Conservation (phyloP, 37 sponge, comb jelly and placozoan genomes). For the Eunapius fragilis region DNA sequence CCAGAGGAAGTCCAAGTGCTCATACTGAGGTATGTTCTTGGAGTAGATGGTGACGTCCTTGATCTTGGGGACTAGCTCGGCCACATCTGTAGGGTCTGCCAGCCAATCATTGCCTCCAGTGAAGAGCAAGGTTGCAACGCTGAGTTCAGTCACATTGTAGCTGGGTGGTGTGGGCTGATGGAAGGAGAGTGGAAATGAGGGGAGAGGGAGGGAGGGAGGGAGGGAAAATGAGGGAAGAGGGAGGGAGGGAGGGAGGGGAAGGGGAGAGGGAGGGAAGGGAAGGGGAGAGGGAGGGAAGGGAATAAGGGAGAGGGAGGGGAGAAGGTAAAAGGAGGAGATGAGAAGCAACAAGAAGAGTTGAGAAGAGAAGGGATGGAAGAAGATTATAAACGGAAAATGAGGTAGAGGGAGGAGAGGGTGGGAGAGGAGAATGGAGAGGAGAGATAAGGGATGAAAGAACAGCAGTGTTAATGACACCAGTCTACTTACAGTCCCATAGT, state of each 20-base stretch:
- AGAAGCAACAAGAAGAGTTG: neutral
- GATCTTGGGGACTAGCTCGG: slow-evolving; percentile 30
- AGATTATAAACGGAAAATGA: no score
- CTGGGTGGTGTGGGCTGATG: neutral
- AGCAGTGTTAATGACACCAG: neutral
- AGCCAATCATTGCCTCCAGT: slow-evolving; percentile 63
- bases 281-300: no score
- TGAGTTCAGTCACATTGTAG: neutral
- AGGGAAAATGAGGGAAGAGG: neutral
- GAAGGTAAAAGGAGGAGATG: neutral
- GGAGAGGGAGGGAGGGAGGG: no score
- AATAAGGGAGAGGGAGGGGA: neutral
- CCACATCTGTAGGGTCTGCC: slow-evolving; percentile 82
- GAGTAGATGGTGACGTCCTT: slow-evolving; percentile 24
- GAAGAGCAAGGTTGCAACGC: neutral
- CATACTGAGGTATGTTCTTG: slow-evolving; percentile 56
- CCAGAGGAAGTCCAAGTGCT: slow-evolving; percentile 96
- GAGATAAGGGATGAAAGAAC: neutral
- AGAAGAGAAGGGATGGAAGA: neutral
- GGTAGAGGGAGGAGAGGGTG: slow-evolving; percentile 2
- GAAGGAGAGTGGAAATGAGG: neutral
- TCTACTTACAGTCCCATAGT: slow-evolving; percentile 54
- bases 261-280: neutral
- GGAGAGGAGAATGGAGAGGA: neutral
- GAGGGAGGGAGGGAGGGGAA: neutral